Conservation (phyloP, 2,113 vertebrate species). For the Lethenteron camtschaticum region DNA sequence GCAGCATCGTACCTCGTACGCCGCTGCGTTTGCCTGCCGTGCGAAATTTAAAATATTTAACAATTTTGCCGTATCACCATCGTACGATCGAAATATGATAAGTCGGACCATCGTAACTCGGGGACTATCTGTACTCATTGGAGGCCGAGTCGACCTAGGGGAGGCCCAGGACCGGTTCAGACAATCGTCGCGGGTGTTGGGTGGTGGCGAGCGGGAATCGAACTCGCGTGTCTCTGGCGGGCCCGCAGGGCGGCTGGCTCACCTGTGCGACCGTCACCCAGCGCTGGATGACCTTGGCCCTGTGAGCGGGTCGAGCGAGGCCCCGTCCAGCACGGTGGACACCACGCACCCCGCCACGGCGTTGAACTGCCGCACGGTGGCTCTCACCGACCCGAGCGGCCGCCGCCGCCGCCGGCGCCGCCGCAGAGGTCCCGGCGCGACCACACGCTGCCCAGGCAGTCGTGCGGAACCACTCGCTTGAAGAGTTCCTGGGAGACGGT, state of each 20-base stretch:
- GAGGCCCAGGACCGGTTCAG: too few relatives aligned
- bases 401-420: neutral
- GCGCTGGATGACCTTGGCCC: conserved; percentile 63
- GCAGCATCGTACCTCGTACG: too few relatives aligned
- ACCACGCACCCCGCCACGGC: conserved; percentile 58
- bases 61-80: too few relatives aligned
- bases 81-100: too few relatives aligned
- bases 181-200: too few relatives aligned
- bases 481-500: conserved; percentile 40
- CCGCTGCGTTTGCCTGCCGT: too few relatives aligned
- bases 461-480: conserved; percentile 68
- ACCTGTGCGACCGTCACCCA: conserved; percentile 84
- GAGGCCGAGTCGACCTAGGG: too few relatives aligned
- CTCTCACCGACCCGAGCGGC: conserved; percentile 20
- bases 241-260: conserved; percentile 4
- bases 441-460: conserved; percentile 80
- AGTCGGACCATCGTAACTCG: too few relatives aligned
- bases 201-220: too few relatives aligned
- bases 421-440: conserved; percentile 29
- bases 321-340: conserved; percentile 44
- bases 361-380: conserved; percentile 83
- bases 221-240: too few relatives aligned
- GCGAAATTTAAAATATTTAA: too few relatives aligned
- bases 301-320: conserved; percentile 46
- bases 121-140: too few relatives aligned